Evolutionary conservation across 2,113 vertebrate species (phyloP), one percentile per base, ranked within the genome.

Genomic region (Oncorhynchus gorbuscha): DNA sequence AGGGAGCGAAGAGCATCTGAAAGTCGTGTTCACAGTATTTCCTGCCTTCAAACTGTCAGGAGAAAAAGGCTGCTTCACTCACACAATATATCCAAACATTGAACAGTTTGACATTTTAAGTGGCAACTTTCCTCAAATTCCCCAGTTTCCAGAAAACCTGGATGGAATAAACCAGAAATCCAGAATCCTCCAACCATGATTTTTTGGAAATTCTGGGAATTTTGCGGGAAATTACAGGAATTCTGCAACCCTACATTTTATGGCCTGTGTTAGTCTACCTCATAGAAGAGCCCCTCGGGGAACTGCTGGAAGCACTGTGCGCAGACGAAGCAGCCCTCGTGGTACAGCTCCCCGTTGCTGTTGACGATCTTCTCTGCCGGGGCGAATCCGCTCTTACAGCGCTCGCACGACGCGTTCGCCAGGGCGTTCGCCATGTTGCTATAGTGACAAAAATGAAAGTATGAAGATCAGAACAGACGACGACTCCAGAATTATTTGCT

Each of bases 21-120:
- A 99, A 99, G 85, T 99, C 98, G 84, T 99, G 97, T 86, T 99
- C 98, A n/a, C 98, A 99, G 81, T 99, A 99, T 83, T 99, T 99
- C 82, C 98, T 96, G 82, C 96, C 97, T 93, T 99, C 98, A 91
- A 99, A 99, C 98, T 99, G 91, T 65, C 13, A 18, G 51, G 90
- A 28, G 4, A 84, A 12, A 80, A 72, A 26, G 32, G 45, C 5
- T 13, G 4, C 39, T 20, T n/a, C 49, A 24, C 28, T 24, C 24
- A 66, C 24, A 66, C 58, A 61, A 5, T 20, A 61, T n/a, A 64
- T 7, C 7, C 12, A 16, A 69, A 35, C 30, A 30, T 1, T 12
- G 30, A 32, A 8, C 30, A 69, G 16, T 28, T 35, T 68, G 30
- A 68, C 30, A 35, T 16, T 35, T 16, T 20, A 39, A 13, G 6